phyloP scores from a whole-genome alignment of 2,797 vertebrate species.

The Ptychadena robeensis region DNA sequence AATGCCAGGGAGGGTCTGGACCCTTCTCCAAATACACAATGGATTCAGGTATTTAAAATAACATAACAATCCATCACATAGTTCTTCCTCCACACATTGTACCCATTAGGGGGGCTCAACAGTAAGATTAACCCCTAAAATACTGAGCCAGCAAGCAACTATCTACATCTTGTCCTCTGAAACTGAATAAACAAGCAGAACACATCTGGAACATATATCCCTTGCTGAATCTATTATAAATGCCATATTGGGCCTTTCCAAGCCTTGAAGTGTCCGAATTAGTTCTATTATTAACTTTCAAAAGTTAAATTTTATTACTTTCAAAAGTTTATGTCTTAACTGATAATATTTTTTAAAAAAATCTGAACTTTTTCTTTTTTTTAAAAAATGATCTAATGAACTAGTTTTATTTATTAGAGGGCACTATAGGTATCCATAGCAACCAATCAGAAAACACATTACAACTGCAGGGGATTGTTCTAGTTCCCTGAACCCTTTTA shows the following conservation, averaged over 20 bases:
- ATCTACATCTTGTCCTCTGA: background rate
- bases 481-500: no score
- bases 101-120: background rate
- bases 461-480: no score
- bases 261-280: no score
- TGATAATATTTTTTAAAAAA: no score
- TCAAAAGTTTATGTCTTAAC: no score
- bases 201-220: conserved; percentile 30
- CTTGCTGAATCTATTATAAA: background rate
- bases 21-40: conserved; percentile 2
- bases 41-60: conserved; percentile 11
- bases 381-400: no score
- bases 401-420: no score
- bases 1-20: background rate
- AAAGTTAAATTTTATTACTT: no score
- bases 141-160: background rate
- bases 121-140: conserved; percentile 5
- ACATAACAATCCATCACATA: background rate
- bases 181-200: background rate
- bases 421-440: no score
- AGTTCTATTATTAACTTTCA: no score
- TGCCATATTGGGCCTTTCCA: background rate
- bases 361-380: no score
- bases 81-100: conserved; percentile 4
- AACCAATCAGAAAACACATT: no score